phyloP scores from a whole-genome alignment of 2,888 invertebrate species.

The Stenodera caucasica region DNA sequence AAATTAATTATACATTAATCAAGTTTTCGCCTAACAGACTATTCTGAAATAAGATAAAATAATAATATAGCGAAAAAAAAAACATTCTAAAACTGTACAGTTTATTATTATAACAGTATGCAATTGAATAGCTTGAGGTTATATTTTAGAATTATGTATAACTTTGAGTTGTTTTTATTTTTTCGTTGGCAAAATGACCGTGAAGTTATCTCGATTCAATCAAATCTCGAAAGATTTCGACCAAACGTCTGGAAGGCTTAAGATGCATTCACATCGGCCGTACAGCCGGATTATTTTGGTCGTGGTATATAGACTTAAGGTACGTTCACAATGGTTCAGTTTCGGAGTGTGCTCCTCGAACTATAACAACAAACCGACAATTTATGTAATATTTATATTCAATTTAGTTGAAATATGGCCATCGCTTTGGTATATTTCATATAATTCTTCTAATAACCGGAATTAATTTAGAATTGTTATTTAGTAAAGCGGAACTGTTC shows the following conservation, averaged over 20 bases:
- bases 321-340: too few relatives aligned
- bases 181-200: background rate
- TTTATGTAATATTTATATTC: conserved; percentile 6
- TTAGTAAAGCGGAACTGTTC: conserved; percentile 31
- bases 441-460: conserved; percentile 28
- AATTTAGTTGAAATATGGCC: background rate
- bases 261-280: too few relatives aligned
- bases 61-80: background rate
- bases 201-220: background rate
- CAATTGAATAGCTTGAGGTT: background rate
- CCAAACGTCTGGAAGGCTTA: too few relatives aligned
- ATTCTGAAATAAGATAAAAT: background rate
- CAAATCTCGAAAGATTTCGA: background rate
- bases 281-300: too few relatives aligned
- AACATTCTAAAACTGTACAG: background rate
- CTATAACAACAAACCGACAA: conserved; percentile 12
- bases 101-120: background rate
- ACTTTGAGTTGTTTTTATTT: background rate
- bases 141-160: background rate
- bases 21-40: background rate
- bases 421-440: conserved; percentile 13
- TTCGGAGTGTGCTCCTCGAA: conserved; percentile 7
- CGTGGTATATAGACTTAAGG: too few relatives aligned
- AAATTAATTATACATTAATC: background rate
- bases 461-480: conserved; percentile 30